Evolutionary conservation across 2,113 vertebrate genomes (phyloP), one percentile per base, ranked within the genome.

Genomic region (Stigmatopora nigra): DNA sequence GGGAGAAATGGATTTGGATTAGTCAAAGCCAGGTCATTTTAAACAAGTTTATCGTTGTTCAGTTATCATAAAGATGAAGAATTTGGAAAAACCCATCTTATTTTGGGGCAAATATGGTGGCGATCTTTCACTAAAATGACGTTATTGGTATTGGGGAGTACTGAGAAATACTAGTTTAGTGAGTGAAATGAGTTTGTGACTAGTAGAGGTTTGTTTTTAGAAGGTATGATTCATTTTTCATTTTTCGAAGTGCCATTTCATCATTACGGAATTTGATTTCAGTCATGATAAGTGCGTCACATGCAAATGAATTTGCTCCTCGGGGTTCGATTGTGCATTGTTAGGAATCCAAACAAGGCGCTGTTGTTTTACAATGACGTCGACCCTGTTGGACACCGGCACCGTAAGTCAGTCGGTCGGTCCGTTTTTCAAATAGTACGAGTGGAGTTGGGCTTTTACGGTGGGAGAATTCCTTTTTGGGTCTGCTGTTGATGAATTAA

Each of bases 151-250:
- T 31, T 3, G 25, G 25, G 25, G 25, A 31, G 25, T 31, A 31
- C 25, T 31, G 25, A 31, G 25, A 31, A 31, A 31, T 31, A 31
- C 25, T 31, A 31, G n/a, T n/a, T n/a, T n/a, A n/a, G n/a, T n/a
- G n/a, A n/a, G n/a, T n/a, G n/a, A n/a, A n/a, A 31, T 31, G 25
- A 31, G 25, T 31, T 31, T 31, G 25, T 31, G 2, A 31, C 25
- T 31, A 31, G 25, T 31, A 31, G 25, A 31, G 25, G 25, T 31
- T 3, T 41, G 38, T 41, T 72, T 78, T 59, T 35, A 70, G n/a
- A 72, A 73, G 72, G 77, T 73, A 79, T 80, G 62, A 41, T 53
- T 63, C 80, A 80, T 64, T 41, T 58, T 69, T 68, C 44, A 64
- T 66, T 61, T 62, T 71, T 64, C 74, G 70, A 67, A 67, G 46